Base-by-base conservation (phyloP, 2,888 invertebrate genomes). In the Glaucopsyche alexis region DNA sequence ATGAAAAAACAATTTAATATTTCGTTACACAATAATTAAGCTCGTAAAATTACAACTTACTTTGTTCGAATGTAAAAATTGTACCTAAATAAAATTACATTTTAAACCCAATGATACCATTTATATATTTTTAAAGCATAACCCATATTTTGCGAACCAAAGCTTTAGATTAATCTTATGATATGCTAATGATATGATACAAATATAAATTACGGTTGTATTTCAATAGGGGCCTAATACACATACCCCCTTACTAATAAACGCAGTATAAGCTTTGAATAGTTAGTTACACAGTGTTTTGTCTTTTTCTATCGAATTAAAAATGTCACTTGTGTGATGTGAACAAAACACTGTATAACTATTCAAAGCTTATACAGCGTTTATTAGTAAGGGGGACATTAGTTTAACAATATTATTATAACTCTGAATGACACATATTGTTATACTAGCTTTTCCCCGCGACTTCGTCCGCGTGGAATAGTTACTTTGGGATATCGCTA, bases 111-210 rank as follows among this genome's bases (percentile, higher is more conserved):
- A 66, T 7, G 40, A 66, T 65, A 65, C 14, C 14, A 8, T 65
- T 55, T 55, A 16, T 60, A 60, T 60, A 29, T 29, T 42, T 67
- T 67, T 42, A 14, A 52, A 14, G 71, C 60, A 38, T 71, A 71
- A 71, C 42, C 65, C 38, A 50, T 50, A 65, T 72, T 72, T 66
- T 38, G 50, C 65, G 50, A 66, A 72, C 29, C 64, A 49, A 65
- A 66, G 65, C 66, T 52, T 50, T 50, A 71, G 38, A 42, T 72
- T 65, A 45, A 29, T 72, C 84, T 87, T 87, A 89, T 89, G 90
- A 91, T 91, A 91, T 91, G 90, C 87, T 89, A 90, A 89, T 88
- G 92, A 91, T 92, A 92, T 92, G 92, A 91, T 90, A 90, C 85
- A 92, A 91, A 67, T 47, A 69, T 14, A 91, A 89, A 87, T 88